Evolutionary conservation across 2,113 vertebrate species (phyloP).

Genomic region (Orthochromis indermauri): DNA sequence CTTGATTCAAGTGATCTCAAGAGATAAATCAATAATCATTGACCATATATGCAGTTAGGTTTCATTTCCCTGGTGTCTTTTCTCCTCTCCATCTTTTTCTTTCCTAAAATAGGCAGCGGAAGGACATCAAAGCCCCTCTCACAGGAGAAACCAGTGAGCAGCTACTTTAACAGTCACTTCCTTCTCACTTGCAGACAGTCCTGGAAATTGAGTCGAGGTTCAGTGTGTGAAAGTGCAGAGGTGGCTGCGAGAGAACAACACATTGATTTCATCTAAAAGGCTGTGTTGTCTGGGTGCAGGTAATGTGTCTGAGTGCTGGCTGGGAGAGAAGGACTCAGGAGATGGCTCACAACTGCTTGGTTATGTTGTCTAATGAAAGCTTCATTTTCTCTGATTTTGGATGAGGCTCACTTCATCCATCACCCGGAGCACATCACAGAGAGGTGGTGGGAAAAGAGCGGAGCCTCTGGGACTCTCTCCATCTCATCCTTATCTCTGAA

Average conservation of each 20-base stretch:
- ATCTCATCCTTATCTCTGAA: conserved; percentile 1
- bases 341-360: conserved; percentile 15
- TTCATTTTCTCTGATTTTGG: conserved; percentile 29
- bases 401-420: conserved; percentile 36
- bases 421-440: conserved; percentile 5
- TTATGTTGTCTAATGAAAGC: conserved; percentile 36
- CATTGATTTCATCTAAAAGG: conserved; percentile 20
- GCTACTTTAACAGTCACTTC: neutral
- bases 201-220: conserved; percentile 20
- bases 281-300: conserved; percentile 2
- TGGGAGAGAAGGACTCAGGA: neutral
- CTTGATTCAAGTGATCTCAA: neutral
- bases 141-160: neutral
- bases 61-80: neutral
- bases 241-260: neutral
- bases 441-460: neutral
- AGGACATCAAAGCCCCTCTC: neutral
- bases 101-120: neutral
- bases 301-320: conserved; percentile 14
- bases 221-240: conserved; percentile 17
- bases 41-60: neutral
- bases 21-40: neutral
- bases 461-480: neutral
- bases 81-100: neutral
- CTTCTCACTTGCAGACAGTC: neutral